Percentiles rank a stretch among this genome's conserved stretches.
These are phyloP conservation scores for Pandion haliaetus DNA, from an alignment of 2,113 vertebrate species.

Conservation along the genomic window DNA sequence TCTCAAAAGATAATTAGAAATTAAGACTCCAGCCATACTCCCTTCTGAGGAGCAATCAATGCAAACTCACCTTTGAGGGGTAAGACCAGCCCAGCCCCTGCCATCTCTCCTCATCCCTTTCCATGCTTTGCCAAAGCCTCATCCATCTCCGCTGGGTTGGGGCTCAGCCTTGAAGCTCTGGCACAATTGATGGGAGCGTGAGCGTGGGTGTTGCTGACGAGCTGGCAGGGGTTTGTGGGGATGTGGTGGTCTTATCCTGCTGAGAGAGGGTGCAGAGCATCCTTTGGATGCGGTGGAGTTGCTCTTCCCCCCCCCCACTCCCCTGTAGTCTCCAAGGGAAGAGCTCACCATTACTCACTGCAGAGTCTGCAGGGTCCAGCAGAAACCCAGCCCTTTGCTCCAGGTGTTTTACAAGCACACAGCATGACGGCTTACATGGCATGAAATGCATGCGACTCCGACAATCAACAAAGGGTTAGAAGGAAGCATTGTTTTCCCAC, in stretches of 20 bases:
- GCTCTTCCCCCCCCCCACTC: too few species aligned
- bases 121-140: neutral
- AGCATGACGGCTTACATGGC: neutral
- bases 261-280: neutral
- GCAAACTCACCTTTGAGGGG: neutral
- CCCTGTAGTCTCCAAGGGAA: neutral
- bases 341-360: neutral
- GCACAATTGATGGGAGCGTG: neutral
- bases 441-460: neutral
- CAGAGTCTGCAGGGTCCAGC: neutral
- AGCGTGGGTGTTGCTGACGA: neutral
- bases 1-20: neutral
- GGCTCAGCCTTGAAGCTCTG: neutral
- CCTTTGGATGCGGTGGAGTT: neutral
- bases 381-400: neutral
- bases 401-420: too few species aligned
- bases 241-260: neutral
- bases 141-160: accelerated
- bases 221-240: neutral
- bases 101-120: neutral
- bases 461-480: neutral
- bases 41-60: neutral
- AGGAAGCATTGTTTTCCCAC: neutral
- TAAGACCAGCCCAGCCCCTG: neutral
- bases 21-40: neutral